Base-by-base conservation (phyloP, 1,140 invertebrate species). In the Euwallacea similis region DNA sequence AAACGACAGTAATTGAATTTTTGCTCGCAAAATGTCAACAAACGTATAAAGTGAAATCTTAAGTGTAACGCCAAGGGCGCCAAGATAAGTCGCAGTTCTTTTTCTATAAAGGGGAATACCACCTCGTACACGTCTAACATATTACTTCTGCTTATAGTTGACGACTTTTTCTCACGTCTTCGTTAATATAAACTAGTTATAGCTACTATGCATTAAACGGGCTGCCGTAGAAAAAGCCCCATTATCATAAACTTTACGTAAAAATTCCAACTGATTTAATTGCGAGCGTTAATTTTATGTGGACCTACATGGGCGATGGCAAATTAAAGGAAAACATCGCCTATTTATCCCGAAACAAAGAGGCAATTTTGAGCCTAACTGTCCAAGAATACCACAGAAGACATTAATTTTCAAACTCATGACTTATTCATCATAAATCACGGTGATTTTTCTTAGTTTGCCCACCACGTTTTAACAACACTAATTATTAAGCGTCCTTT, bases 401-500 rank as follows among this genome's bases (percentile, higher is more conserved):
- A 6, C 46, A 50, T 50, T 33, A 33, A 33, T 50, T 50, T 50
- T 11, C 46, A 50, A 50, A 50, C 46, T 13, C 9, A 13, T 11
- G 13, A 13, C 54, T 15, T 56, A 43, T 43, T 42, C 43, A n/a
- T 42, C 59, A 13, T 61, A 61, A 61, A 61, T 61, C 59, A 61
- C 21, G 8, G 10, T 16, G 11, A 42, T 61, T 61, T 61, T 58
- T 21, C 55, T 15, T 58, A 10, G n/a, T 42, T n/a, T 11, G 11
- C 9, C 7, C 16, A 13, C 42, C 44, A 47, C 11, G 50, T 65
- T 33, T 9, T 47, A 65, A 54, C 16, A 65, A 33, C 46, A 21
- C 46, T 41, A 65, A 65, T 65, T 47, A 65, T 54, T 41, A 54
- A 54, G 15, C 42, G 46, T 54, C 63, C 63, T 65, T 54, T 65